A percentile compares a stretch with the other conserved stretches of the same genome.
These are phyloP conservation scores for Mionectes olivaceus DNA, from an alignment of 2,797 vertebrate species.

Conservation along the genomic window DNA sequence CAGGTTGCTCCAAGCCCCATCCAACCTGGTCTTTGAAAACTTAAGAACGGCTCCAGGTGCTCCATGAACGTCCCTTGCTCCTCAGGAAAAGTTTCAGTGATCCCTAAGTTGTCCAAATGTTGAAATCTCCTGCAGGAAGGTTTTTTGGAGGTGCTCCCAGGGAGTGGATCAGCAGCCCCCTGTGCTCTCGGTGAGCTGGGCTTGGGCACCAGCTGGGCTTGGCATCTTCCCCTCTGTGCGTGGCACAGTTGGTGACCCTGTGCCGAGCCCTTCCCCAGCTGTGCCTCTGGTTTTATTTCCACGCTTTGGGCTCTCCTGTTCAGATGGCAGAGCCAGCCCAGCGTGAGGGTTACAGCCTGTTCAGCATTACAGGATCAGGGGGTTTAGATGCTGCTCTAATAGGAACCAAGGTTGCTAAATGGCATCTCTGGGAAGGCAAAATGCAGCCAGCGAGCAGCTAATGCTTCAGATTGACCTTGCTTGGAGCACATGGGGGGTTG, in stretches of 20 bases:
- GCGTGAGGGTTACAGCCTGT: rapidly evolving
- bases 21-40: neutral
- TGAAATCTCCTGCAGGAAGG: neutral
- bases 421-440: neutral
- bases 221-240: rapidly evolving
- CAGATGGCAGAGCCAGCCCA: neutral
- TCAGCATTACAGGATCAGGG: rapidly evolving
- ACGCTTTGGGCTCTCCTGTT: neutral
- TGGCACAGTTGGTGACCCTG: neutral
- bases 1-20: neutral
- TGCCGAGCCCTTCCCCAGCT: rapidly evolving
- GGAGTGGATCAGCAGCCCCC: neutral
- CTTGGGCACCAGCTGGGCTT: neutral
- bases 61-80: rapidly evolving
- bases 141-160: neutral
- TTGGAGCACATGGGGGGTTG: neutral
- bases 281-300: neutral
- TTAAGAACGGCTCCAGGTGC: neutral
- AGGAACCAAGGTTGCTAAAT: neutral
- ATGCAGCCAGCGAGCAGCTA: neutral
- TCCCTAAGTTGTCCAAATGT: neutral
- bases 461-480: neutral
- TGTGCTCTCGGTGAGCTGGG: neutral
- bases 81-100: rapidly evolving
- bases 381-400: neutral